Conservation (phyloP, 2,113 vertebrate species). For the Mobula hypostoma region DNA sequence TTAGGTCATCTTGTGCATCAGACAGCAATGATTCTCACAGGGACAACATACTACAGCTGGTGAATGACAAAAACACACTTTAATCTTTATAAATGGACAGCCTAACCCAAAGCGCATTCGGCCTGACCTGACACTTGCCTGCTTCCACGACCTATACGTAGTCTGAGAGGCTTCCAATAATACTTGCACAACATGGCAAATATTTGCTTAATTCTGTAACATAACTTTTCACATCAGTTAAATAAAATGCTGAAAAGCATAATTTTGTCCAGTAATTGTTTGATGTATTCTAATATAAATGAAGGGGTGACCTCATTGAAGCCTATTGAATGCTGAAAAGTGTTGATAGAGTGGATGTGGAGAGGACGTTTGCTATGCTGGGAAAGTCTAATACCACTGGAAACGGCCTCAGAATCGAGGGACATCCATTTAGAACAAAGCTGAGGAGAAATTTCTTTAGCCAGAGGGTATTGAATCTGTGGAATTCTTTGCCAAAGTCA, state of each 20-base stretch:
- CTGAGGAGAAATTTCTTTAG: no score
- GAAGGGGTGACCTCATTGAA: no score
- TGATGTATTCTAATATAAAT: no score
- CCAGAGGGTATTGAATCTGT: no score
- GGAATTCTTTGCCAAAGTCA: no score
- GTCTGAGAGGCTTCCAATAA: not conserved
- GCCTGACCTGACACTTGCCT: not conserved
- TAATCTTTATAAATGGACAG: not conserved
- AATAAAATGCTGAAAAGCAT: not conserved
- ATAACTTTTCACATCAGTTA: not conserved
- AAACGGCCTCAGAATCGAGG: no score
- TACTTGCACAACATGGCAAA: not conserved
- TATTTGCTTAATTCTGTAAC: not conserved
- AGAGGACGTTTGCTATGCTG: no score
- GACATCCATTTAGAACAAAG: no score
- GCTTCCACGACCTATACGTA: not conserved
- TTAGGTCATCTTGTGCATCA: not conserved
- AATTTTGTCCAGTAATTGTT: not conserved
- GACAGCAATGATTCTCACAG: not conserved
- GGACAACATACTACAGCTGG: not conserved
- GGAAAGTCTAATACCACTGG: no score
- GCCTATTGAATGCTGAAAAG: no score
- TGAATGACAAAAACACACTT: not conserved
- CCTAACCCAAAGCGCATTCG: no score
- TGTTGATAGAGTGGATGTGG: no score